Evolutionary conservation across 2,888 invertebrate species (phyloP), one percentile per base, ranked within the genome.

Genomic region (Embidobia sp.): DNA sequence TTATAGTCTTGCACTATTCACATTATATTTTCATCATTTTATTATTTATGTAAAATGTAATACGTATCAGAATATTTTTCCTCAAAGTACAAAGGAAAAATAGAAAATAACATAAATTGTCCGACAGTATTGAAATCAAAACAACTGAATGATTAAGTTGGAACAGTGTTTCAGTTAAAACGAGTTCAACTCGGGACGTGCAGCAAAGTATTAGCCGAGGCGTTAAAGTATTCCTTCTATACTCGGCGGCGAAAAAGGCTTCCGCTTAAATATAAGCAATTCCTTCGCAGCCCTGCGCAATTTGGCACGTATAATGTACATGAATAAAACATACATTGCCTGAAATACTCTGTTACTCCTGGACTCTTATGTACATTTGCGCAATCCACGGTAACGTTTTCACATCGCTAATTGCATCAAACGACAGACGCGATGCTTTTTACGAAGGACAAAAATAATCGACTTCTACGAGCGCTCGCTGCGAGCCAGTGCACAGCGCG

Each of bases 191-290:
- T 57, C 35, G 44, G 35, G 27, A 46, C 57, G 37, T 26, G 46
- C 42, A 44, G 53, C 22, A 33, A 27, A 29, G 48, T 61, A 85
- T 86, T 87, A 87, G 83, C 59, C 79, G 79, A 83, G 84, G 85
- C 82, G 86, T 84, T 85, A 85, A 85, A 84, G 85, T 87, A 86
- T 87, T 86, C 85, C 77, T 86, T 86, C 85, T 78, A 79, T 73
- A 78, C 82, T 83, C 81, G 27, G 1, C 79, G 79, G 67, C 80
- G 83, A 83, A 85, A 87, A 86, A 85, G 85, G 80, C 80, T 80
- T 77, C 82, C 82, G 80, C 82, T 85, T 85, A 85, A 86, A 85
- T 84, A 84, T 83, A 79, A 78, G 67, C 84, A 81, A 81, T 83
- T 82, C 80, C 66, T 75, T 59, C 77, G 51, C 44, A 67, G 75